These are phyloP conservation scores for Gobionotothen gibberifrons DNA, from an alignment of 2,797 vertebrate genomes.

Conservation along the genomic window DNA sequence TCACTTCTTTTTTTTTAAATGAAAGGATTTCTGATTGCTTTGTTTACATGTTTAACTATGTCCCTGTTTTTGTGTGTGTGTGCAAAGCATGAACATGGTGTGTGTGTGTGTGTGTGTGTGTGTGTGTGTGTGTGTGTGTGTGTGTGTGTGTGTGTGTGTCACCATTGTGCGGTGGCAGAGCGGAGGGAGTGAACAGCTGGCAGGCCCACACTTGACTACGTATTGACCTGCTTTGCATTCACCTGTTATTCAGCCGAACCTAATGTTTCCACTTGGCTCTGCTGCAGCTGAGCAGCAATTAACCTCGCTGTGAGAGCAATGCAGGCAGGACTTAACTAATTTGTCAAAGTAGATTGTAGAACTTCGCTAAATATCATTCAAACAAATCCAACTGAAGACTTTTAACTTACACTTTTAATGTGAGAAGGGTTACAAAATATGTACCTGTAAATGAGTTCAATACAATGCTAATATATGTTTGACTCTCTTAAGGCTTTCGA, in stretches of 20 bases:
- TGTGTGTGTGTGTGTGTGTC: constrained; percentile 34
- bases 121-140: constrained; percentile 1
- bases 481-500: constrained; percentile 7
- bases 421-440: constrained; percentile 2
- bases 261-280: constrained; percentile 76
- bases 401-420: constrained; percentile 18
- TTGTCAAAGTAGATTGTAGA: constrained; percentile 55
- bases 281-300: constrained; percentile 72
- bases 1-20: background rate
- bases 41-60: constrained; percentile 38
- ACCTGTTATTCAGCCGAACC: constrained; percentile 80
- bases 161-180: constrained; percentile 47
- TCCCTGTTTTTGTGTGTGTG: constrained; percentile 15
- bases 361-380: constrained; percentile 62
- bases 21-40: constrained; percentile 6
- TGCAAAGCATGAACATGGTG: constrained; percentile 28
- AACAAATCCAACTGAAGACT: constrained; percentile 40
- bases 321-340: constrained; percentile 57
- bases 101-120: constrained; percentile 22
- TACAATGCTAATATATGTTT: background rate
- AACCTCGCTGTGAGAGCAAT: constrained; percentile 63
- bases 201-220: constrained; percentile 75
- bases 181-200: constrained; percentile 76
- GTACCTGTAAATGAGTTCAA: constrained; percentile 13
- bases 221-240: constrained; percentile 82